Conservation (phyloP, 2,888 invertebrate species). For the Erebia epiphron region DNA sequence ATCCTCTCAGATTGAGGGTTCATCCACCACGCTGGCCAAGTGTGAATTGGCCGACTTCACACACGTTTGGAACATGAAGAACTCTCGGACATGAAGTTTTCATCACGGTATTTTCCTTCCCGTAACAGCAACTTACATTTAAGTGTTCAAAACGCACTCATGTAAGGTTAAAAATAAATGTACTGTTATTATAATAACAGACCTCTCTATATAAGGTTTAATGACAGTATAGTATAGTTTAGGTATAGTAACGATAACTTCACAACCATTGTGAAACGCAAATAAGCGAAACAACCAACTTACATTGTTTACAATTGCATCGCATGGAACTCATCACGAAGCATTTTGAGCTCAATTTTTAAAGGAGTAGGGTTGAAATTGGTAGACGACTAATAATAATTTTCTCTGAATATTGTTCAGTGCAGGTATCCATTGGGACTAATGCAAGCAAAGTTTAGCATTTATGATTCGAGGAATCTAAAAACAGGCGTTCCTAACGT, state of each 20-base stretch:
- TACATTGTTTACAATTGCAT: constrained; percentile 37
- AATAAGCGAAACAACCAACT: constrained; percentile 37
- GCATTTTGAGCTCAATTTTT: constrained; percentile 7
- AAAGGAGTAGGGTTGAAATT: constrained; percentile 21
- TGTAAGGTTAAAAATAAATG: constrained; percentile 12
- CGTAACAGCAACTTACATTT: neutral
- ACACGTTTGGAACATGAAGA: too few species aligned
- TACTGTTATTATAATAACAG: neutral
- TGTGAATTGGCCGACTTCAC: too few species aligned
- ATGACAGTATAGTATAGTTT: constrained; percentile 3
- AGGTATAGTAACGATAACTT: constrained; percentile 29
- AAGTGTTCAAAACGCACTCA: neutral
- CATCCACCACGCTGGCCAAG: too few species aligned
- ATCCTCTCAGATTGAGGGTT: too few species aligned
- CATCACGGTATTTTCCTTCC: too few species aligned
- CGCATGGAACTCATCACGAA: constrained; percentile 2
- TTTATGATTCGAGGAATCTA: constrained; percentile 37
- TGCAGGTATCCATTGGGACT: constrained; percentile 39
- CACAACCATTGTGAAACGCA: constrained; percentile 35
- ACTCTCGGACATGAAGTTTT: too few species aligned
- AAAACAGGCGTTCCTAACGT: constrained; percentile 23
- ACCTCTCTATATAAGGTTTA: neutral
- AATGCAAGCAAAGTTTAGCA: constrained; percentile 36
- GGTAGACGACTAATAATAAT: constrained; percentile 25
- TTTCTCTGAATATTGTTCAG: constrained; percentile 37